phyloP scores from a whole-genome alignment of 1,140 invertebrate species.

The Caenorhabditis briggsae region DNA sequence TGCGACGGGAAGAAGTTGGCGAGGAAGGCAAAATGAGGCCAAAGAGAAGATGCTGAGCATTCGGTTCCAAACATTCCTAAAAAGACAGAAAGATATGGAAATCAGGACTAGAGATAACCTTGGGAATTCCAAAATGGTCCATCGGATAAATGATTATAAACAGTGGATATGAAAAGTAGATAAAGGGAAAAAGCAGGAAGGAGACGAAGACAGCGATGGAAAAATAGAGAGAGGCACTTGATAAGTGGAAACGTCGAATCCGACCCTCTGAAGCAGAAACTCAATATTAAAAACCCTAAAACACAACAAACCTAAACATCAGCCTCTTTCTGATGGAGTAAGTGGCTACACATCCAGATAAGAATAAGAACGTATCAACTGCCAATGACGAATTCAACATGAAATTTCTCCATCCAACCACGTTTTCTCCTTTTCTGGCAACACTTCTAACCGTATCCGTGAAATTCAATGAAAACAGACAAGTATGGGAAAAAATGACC shows the following conservation, averaged over 20 bases:
- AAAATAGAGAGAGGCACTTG: background rate
- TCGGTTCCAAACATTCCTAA: constrained; percentile 58
- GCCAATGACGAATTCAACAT: constrained; percentile 55
- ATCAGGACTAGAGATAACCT: background rate
- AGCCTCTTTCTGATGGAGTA: constrained; percentile 55
- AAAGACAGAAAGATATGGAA: background rate
- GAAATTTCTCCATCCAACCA: constrained; percentile 24
- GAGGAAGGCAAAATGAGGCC: constrained; percentile 28
- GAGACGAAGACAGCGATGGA: constrained; percentile 33
- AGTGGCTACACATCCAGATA: constrained; percentile 31
- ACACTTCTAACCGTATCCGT: constrained; percentile 55
- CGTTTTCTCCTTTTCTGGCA: constrained; percentile 27
- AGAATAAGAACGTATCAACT: constrained; percentile 51
- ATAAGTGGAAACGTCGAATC: background rate
- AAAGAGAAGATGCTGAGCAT: background rate
- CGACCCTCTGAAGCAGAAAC: constrained; percentile 32
- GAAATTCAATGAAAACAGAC: constrained; percentile 52
- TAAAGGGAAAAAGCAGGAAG: constrained; percentile 34
- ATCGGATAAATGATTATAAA: constrained; percentile 42
- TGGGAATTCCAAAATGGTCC: constrained; percentile 52
- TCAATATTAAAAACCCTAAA: background rate
- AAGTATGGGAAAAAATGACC: constrained; percentile 48
- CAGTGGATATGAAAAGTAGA: background rate
- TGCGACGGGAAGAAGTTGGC: constrained; percentile 53
- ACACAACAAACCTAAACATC: constrained; percentile 30